Evolutionary conservation across 2,888 invertebrate species (phyloP), one percentile per base, ranked within the genome.

Genomic region (Artemia sinica): DNA sequence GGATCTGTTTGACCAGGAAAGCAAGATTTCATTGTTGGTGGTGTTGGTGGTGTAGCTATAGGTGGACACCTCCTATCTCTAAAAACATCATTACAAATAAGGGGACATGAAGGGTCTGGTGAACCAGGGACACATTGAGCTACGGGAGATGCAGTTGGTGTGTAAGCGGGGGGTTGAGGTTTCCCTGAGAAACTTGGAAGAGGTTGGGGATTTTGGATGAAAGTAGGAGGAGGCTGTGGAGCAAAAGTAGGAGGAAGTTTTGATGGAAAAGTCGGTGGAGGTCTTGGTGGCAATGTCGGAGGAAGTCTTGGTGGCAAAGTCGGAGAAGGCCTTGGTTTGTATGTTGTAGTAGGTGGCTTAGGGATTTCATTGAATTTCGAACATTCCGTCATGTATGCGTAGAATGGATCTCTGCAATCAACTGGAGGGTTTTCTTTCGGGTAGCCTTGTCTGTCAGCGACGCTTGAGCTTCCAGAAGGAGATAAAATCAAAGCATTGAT

Each of bases 361-460:
- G 4, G 28, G 28, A 28, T 28, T 28, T 28, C 28, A 28, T 28
- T 28, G 28, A 28, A 28, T 28, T 28, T 28, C 8, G n/a, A 14
- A 58, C 58, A 58, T 58, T 58, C 58, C 18, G 58, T n/a, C 18
- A n/a, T 58, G 10, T 58, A 58, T 8, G 58, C 18, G 10, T 58
- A 58, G 58, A 58, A 58, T 14, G 58, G 58, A 18, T 58, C 18
- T n/a, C 18, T 58, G 18, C 58, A 58, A 18, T 58, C 58, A 14
- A 58, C 58, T 14, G 58, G 58, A 58, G 58, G 58, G n/a, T 58
- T n/a, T 58, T 58, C 58, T 58, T 18, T 58, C 58, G 58, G 58
- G 18, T 58, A 58, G 14, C 58, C 58, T 58, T 58, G 14, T 58
- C 18, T 58, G 18, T n/a, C 14, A 58, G 18, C 10, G 58, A 9